Evolutionary conservation across 2,797 vertebrate genomes (phyloP).

Genomic region (Poeciliopsis infans): DNA sequence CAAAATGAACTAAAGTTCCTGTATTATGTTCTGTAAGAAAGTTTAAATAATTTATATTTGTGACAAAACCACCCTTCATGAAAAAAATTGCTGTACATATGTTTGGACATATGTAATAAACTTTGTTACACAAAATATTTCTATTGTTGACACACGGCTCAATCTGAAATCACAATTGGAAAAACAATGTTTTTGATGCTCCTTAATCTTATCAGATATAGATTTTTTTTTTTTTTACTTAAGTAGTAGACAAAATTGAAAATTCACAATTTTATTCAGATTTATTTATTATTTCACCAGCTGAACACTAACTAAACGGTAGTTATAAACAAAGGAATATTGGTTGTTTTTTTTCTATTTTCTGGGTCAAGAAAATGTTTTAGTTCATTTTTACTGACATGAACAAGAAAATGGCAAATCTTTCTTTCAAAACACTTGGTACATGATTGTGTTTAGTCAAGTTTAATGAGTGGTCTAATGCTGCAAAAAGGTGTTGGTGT

Average conservation of each 20-base stretch:
- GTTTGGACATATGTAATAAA: slow-evolving; percentile 99
- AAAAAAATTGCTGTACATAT: slow-evolving; percentile 97
- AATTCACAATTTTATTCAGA: neutral
- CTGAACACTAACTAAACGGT: neutral
- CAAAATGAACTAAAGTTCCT: slow-evolving; percentile 61
- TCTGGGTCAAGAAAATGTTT: neutral
- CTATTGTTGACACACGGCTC: neutral
- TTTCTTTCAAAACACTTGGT: neutral
- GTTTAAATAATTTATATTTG: slow-evolving; percentile 98
- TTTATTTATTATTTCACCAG: neutral
- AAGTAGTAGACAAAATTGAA: neutral
- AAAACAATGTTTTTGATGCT: no score
- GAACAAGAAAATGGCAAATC: neutral
- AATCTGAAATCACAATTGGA: neutral
- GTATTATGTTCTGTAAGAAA: slow-evolving; percentile 79
- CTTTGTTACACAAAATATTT: slow-evolving; percentile 92
- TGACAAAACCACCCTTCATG: slow-evolving; percentile 92
- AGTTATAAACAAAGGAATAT: neutral
- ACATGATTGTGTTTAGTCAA: neutral
- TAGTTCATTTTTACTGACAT: neutral
- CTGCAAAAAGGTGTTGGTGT: neutral
- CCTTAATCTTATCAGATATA: neutral
- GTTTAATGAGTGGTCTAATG: neutral
- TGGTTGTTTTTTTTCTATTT: neutral
- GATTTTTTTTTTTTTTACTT: no score